Conservation (phyloP, 2,113 vertebrate species). For the Zeus faber region DNA sequence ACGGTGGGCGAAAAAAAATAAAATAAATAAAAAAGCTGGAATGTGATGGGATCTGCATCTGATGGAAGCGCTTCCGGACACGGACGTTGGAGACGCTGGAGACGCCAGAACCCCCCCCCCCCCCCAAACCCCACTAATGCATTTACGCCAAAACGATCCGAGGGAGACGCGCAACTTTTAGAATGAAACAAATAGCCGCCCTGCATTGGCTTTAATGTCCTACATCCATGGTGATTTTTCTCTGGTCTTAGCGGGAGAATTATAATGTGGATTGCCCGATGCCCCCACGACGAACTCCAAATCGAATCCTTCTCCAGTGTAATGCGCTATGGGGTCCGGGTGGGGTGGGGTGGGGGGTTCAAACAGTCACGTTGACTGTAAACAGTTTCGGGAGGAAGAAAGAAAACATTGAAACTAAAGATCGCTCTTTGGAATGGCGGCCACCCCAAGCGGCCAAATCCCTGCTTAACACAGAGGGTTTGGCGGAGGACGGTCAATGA, state of each 20-base stretch:
- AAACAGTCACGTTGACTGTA: constrained; percentile 53
- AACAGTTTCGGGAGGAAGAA: constrained; percentile 12
- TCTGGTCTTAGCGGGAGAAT: constrained; percentile 36
- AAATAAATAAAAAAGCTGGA: constrained; percentile 17
- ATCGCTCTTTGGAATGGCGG: background rate
- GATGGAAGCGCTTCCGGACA: constrained; percentile 53
- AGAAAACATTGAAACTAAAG: constrained; percentile 36
- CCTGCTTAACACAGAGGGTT: too few relatives aligned
- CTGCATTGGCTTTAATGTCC: constrained; percentile 55
- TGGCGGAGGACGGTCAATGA: too few relatives aligned
- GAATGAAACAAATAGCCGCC: constrained; percentile 57
- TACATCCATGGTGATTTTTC: constrained; percentile 59
- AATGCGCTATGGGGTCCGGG: constrained; percentile 23
- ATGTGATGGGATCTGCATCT: constrained; percentile 55
- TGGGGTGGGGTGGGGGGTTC: constrained; percentile 43
- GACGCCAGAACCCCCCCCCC: background rate
- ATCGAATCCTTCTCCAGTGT: constrained; percentile 46
- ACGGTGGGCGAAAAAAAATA: constrained; percentile 34
- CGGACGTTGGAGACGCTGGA: background rate
- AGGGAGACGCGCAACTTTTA: constrained; percentile 26
- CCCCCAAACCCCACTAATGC: constrained; percentile 26
- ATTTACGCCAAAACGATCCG: constrained; percentile 40
- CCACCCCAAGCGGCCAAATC: too few relatives aligned
- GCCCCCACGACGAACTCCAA: constrained; percentile 57
- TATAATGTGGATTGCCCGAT: constrained; percentile 65